phyloP scores from a whole-genome alignment of 2,888 invertebrate genomes.

The Venusia cambrica region DNA sequence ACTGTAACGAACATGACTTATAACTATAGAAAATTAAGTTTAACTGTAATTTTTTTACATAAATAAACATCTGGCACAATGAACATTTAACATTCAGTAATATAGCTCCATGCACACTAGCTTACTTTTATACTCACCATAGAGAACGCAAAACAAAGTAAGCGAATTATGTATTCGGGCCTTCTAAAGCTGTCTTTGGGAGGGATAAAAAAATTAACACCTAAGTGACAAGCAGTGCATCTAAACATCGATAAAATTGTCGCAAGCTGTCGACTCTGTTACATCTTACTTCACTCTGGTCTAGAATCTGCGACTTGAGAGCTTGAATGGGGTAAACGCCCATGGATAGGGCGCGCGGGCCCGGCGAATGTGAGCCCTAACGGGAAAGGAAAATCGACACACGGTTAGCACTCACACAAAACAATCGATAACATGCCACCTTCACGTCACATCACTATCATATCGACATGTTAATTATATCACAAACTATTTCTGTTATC shows the following conservation, averaged over 20 bases:
- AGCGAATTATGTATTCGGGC: constrained; percentile 26
- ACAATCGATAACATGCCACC: constrained; percentile 70
- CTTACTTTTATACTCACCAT: constrained; percentile 50
- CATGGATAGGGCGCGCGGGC: constrained; percentile 94
- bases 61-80: constrained; percentile 37
- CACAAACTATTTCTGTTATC: constrained; percentile 55
- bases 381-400: constrained; percentile 78
- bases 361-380: constrained; percentile 95
- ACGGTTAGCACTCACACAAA: constrained; percentile 83
- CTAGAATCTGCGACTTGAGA: constrained; percentile 92
- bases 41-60: constrained; percentile 33
- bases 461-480: constrained; percentile 47
- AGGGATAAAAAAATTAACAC: constrained; percentile 46
- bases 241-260: constrained; percentile 74
- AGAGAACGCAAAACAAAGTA: constrained; percentile 43
- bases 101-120: constrained; percentile 66
- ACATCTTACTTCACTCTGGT: constrained; percentile 93
- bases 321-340: constrained; percentile 94
- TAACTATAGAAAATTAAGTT: constrained; percentile 3
- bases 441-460: constrained; percentile 55
- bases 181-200: constrained; percentile 16
- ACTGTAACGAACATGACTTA: constrained; percentile 7
- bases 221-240: constrained; percentile 78
- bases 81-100: constrained; percentile 41
- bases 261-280: constrained; percentile 71